Evolutionary conservation across 2,888 invertebrate species (phyloP).

Genomic region (Rugalucina vietnamica): DNA sequence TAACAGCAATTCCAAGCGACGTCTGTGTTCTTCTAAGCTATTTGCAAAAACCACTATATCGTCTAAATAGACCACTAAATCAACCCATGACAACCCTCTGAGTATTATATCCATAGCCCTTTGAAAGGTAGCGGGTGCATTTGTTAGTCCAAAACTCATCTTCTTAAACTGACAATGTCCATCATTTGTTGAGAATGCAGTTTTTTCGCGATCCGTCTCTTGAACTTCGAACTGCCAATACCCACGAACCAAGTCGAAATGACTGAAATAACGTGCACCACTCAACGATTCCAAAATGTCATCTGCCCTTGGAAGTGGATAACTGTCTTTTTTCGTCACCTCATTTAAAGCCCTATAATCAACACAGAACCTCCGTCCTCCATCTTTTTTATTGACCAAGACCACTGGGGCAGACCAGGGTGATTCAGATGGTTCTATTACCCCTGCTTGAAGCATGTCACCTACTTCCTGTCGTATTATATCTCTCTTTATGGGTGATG

Average conservation of each 20-base stretch:
- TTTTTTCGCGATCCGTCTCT: constrained; percentile 6
- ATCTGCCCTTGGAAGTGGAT: constrained; percentile 7
- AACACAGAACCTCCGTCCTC: neutral
- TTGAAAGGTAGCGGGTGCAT: constrained; percentile 21
- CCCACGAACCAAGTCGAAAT: constrained; percentile 19
- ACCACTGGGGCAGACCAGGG: constrained; percentile 17
- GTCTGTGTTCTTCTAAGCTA: constrained; percentile 8
- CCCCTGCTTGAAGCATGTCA: constrained; percentile 10
- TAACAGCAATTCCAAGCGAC: constrained; percentile 1
- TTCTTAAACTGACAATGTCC: constrained; percentile 17
- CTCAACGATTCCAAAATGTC: constrained; percentile 8
- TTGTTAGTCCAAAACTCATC: constrained; percentile 24
- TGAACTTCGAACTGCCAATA: constrained; percentile 24
- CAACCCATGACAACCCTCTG: constrained; percentile 3
- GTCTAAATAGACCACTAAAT: constrained; percentile 22
- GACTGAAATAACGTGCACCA: neutral
- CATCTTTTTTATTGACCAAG: constrained; percentile 14
- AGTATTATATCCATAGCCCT: constrained; percentile 27
- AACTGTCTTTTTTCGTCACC: constrained; percentile 2
- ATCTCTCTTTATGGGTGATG: constrained; percentile 1
- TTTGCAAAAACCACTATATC: constrained; percentile 24
- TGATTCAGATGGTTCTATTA: constrained; percentile 10
- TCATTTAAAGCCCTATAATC: neutral
- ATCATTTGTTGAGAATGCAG: constrained; percentile 15
- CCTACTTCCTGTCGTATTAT: constrained; percentile 18